A percentile compares a stretch with the other conserved stretches of the same genome.
These are phyloP conservation scores for Pygoscelis antarcticus DNA, from an alignment of 2,113 vertebrate species.

Conservation along the genomic window DNA sequence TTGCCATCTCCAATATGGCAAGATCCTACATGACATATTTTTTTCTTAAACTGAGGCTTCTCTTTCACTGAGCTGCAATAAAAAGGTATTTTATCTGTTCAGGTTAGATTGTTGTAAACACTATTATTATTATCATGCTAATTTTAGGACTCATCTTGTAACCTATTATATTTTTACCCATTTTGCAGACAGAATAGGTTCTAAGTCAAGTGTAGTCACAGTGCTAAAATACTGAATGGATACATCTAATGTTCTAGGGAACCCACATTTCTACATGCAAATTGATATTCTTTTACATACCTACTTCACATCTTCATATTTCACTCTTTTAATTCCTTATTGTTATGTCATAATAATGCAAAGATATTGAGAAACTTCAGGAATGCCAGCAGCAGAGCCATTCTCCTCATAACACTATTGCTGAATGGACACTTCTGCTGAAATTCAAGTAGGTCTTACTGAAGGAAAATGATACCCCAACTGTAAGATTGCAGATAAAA, in stretches of 20 bases:
- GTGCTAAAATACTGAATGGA: not conserved
- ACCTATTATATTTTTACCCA: not conserved
- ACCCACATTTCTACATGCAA: not conserved
- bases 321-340: not conserved
- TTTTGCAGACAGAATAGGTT: not conserved
- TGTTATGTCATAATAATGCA: not conserved
- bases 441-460: not conserved
- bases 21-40: not conserved
- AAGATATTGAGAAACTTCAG: not conserved
- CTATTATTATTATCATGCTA: not conserved
- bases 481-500: not conserved
- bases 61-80: not conserved
- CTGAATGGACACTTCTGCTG: too few relatives aligned
- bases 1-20: not conserved
- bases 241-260: not conserved
- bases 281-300: not conserved
- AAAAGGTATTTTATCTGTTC: not conserved
- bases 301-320: not conserved
- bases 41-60: not conserved
- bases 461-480: not conserved
- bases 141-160: not conserved
- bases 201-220: not conserved
- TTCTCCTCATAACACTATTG: not conserved
- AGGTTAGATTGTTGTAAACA: not conserved
- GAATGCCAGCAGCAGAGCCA: rapidly evolving